A percentile compares a stretch with the other conserved stretches of the same genome.
Evolutionary conservation across 2,888 invertebrate species (phyloP).

Genomic region (Acleris literana): DNA sequence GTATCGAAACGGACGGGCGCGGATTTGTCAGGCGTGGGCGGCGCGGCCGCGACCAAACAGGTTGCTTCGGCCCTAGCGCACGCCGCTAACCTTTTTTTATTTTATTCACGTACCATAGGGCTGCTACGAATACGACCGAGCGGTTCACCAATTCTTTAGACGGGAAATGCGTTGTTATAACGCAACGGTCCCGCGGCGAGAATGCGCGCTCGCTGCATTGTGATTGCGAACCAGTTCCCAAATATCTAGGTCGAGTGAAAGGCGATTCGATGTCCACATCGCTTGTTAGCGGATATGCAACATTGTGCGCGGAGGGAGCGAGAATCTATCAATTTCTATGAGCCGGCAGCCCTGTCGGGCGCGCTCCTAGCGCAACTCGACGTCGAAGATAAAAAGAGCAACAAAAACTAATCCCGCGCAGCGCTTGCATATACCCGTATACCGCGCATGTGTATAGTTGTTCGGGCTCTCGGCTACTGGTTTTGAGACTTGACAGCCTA

Average conservation of each 20-base stretch:
- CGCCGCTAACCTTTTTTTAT: conserved; percentile 62
- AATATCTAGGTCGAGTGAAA: conserved; percentile 83
- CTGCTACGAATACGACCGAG: conserved; percentile 49
- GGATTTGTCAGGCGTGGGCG: conserved; percentile 80
- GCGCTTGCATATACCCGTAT: conserved; percentile 52
- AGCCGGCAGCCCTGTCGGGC: conserved; percentile 58
- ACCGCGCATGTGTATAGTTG: conserved; percentile 59
- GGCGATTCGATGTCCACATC: conserved; percentile 69
- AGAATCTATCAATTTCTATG: conserved; percentile 8
- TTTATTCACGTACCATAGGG: conserved; percentile 68
- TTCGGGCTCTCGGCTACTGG: conserved; percentile 77
- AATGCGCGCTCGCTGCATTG: conserved; percentile 62
- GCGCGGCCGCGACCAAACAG: conserved; percentile 72
- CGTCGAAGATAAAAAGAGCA: conserved; percentile 68
- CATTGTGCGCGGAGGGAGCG: conserved; percentile 39
- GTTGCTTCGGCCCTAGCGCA: conserved; percentile 73
- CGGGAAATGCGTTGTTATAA: conserved; percentile 46
- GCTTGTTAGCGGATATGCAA: conserved; percentile 55
- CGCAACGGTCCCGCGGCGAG: conserved; percentile 43
- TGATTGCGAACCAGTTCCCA: conserved; percentile 78
- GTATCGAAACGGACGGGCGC: conserved; percentile 62
- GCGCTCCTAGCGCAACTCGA: conserved; percentile 71
- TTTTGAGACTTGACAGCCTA: conserved; percentile 77
- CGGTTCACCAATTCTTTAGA: conserved; percentile 35
- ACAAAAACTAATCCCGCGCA: conserved; percentile 71